Evolutionary conservation across 2,113 vertebrate species (phyloP).

Genomic region (Burhinus bistriatus): DNA sequence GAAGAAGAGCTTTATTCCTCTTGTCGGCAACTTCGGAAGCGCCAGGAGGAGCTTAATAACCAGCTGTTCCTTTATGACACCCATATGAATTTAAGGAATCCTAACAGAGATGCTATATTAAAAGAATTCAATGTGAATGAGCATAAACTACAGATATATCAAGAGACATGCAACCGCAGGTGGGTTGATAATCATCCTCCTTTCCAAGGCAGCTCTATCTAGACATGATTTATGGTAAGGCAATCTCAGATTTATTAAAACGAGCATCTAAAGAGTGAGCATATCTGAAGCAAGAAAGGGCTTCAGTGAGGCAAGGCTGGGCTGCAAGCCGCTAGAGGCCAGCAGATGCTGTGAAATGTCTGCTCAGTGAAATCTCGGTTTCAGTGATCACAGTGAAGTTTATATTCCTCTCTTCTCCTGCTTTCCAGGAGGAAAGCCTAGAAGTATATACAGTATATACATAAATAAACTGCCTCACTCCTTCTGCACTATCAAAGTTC

Average conservation of each 20-base stretch:
- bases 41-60: conserved; percentile 79
- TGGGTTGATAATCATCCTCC: conserved; percentile 10
- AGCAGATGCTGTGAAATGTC: conserved; percentile 32
- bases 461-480: not conserved
- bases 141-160: conserved; percentile 75
- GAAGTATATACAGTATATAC: not conserved
- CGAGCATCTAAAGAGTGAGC: not conserved
- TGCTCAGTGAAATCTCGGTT: not conserved
- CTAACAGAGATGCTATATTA: conserved; percentile 75
- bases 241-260: not conserved
- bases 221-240: not conserved
- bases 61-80: conserved; percentile 87
- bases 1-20: conserved; percentile 94
- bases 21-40: conserved; percentile 84
- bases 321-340: conserved; percentile 40
- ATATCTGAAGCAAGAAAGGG: not conserved
- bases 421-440: not conserved
- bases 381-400: not conserved
- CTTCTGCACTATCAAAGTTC: not conserved
- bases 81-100: conserved; percentile 76
- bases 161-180: conserved; percentile 82
- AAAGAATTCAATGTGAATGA: conserved; percentile 82
- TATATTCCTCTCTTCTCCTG: not conserved
- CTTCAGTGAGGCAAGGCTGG: not conserved
- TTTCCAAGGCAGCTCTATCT: not conserved